Evolutionary conservation across 2,113 vertebrate genomes (phyloP).

Genomic region (Chlamydotis undulata): DNA sequence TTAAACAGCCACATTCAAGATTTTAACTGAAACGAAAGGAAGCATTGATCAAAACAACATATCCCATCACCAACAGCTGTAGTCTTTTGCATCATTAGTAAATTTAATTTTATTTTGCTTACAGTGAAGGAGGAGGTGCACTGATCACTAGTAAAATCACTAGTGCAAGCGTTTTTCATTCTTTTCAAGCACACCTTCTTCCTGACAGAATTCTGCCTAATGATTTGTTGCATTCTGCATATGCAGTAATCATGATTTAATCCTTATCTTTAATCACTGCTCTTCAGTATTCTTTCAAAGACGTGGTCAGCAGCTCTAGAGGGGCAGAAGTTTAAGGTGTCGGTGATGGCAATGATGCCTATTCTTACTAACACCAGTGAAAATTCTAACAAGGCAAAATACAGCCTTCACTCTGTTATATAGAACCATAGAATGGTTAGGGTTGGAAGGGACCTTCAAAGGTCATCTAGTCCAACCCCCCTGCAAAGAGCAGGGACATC

Average conservation of each 20-base stretch:
- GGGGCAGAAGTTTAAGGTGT: not conserved
- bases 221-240: not conserved
- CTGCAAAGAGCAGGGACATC: too few species aligned
- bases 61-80: not conserved
- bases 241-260: not conserved
- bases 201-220: not conserved
- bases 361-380: not conserved
- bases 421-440: too few species aligned
- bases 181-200: slow-evolving; percentile 17
- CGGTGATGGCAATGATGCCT: not conserved
- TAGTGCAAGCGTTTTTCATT: not conserved
- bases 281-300: not conserved
- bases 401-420: not conserved
- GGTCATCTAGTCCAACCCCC: too few species aligned
- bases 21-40: not conserved
- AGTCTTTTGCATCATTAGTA: slow-evolving; percentile 14
- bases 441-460: too few species aligned
- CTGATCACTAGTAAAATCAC: not conserved
- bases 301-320: not conserved
- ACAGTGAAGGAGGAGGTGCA: slow-evolving; percentile 1
- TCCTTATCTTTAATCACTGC: not conserved
- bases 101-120: slow-evolving; percentile 30
- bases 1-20: not conserved
- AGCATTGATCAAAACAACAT: not conserved
- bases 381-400: not conserved